A percentile compares a stretch with the other conserved stretches of the same genome.
Conservation (phyloP, 2,797 vertebrate species). For the Arrhamphus sclerolepis region DNA sequence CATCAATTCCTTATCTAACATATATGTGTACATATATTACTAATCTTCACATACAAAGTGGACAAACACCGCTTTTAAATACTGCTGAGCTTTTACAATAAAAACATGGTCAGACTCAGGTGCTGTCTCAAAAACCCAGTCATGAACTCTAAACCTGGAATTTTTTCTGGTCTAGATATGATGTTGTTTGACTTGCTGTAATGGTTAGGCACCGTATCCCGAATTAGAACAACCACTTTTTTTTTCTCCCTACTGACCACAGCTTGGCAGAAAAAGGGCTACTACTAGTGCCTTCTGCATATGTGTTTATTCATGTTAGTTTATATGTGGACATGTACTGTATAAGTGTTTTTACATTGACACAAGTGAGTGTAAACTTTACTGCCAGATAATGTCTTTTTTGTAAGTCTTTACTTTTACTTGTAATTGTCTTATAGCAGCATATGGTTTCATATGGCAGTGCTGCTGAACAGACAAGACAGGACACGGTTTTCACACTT, state of each 20-base stretch:
- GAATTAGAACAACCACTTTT: slow-evolving; percentile 58
- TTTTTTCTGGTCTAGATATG: slow-evolving; percentile 41
- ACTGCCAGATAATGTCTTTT: slow-evolving; percentile 18
- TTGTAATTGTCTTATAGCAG: slow-evolving; percentile 22
- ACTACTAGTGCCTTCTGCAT: slow-evolving; percentile 31
- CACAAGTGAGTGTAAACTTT: slow-evolving; percentile 18
- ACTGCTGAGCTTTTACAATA: slow-evolving; percentile 1
- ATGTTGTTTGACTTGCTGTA: slow-evolving; percentile 65
- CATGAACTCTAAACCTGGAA: slow-evolving; percentile 40
- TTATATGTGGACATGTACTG: slow-evolving; percentile 29
- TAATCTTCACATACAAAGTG: slow-evolving; percentile 6
- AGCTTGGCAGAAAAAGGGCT: slow-evolving; percentile 53
- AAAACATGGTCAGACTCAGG: slow-evolving; percentile 5
- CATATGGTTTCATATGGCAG: slow-evolving; percentile 27
- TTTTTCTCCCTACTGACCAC: slow-evolving; percentile 48
- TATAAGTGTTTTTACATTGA: slow-evolving; percentile 24
- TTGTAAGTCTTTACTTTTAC: slow-evolving; percentile 13
- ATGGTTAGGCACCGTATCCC: slow-evolving; percentile 52
- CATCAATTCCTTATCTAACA: slow-evolving; percentile 44
- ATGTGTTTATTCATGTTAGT: slow-evolving; percentile 26
- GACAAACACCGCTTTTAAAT: slow-evolving; percentile 1
- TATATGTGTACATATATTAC: slow-evolving; percentile 25
- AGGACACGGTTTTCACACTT: slow-evolving; percentile 50
- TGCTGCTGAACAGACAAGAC: slow-evolving; percentile 65
- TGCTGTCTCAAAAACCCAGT: slow-evolving; percentile 22